phyloP scores from a whole-genome alignment of 2,797 vertebrate species.

The Tenualosa ilisha region DNA sequence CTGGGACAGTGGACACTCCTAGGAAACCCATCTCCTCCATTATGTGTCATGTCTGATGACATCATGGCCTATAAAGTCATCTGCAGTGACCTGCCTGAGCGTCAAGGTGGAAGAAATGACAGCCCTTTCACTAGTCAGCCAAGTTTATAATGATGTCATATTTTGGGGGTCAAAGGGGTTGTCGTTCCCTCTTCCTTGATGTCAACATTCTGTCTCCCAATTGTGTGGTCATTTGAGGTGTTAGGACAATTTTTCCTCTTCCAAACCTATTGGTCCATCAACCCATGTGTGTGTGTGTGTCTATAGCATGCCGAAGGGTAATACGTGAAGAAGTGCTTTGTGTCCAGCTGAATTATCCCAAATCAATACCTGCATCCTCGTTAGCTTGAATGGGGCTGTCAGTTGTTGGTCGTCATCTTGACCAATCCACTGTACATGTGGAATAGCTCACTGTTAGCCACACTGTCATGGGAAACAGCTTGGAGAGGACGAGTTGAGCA shows the following conservation, averaged over 20 bases:
- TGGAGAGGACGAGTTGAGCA: background rate
- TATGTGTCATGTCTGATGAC: slow-evolving; percentile 44
- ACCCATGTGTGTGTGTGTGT: background rate
- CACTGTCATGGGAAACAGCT: background rate
- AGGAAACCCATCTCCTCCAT: slow-evolving; percentile 59
- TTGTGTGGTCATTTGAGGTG: background rate
- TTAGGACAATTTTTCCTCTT: background rate
- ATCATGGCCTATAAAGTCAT: slow-evolving; percentile 10
- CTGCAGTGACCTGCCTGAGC: background rate
- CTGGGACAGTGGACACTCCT: slow-evolving; percentile 43
- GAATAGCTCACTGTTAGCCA: background rate
- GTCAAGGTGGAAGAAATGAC: background rate
- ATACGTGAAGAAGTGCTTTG: background rate
- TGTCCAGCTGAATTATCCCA: background rate
- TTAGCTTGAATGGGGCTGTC: no score
- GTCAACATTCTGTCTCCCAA: background rate
- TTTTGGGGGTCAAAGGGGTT: background rate
- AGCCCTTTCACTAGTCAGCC: background rate
- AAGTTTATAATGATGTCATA: background rate
- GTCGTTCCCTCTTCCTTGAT: background rate
- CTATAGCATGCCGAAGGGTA: background rate
- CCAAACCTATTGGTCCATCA: background rate
- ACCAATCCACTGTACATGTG: background rate
- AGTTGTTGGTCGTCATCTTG: no score
- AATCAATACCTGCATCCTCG: background rate